Conservation (phyloP, 2,888 invertebrate species). For the Synanthedon tipuliformis region DNA sequence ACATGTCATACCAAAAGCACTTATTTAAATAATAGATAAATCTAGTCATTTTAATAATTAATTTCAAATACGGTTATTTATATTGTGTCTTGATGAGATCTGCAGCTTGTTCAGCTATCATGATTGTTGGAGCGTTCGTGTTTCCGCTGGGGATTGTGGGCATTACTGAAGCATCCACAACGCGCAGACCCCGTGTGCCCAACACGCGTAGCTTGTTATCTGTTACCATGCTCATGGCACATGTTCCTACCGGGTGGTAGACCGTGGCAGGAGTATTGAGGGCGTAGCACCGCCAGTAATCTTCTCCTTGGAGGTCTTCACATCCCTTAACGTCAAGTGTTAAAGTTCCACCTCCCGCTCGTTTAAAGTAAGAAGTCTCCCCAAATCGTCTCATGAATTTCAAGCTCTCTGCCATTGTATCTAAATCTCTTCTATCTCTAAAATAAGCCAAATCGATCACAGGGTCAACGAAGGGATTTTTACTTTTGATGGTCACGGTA, state of each 20-base stretch:
- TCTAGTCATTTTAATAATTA: background rate
- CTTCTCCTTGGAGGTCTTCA: conserved; percentile 35
- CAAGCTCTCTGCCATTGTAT: conserved; percentile 25
- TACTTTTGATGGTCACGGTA: conserved; percentile 3
- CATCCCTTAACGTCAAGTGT: conserved; percentile 49
- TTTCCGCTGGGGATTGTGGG: conserved; percentile 18
- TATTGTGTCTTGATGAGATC: conserved; percentile 7
- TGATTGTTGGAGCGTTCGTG: conserved; percentile 17
- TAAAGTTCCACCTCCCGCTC: conserved; percentile 25
- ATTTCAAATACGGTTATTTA: background rate
- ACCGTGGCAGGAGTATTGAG: conserved; percentile 61
- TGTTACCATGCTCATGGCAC: conserved; percentile 17
- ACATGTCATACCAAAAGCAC: no score
- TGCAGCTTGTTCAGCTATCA: conserved; percentile 19
- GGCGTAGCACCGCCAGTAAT: conserved; percentile 72
- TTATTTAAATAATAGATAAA: no score
- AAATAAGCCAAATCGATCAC: conserved; percentile 3
- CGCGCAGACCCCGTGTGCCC: conserved; percentile 15
- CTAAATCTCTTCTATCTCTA: conserved; percentile 2
- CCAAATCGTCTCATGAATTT: conserved; percentile 31
- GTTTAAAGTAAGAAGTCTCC: conserved; percentile 22
- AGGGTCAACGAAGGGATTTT: conserved; percentile 2
- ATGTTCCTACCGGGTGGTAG: conserved; percentile 60
- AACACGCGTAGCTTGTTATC: conserved; percentile 16
- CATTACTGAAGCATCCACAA: conserved; percentile 21